These are phyloP conservation scores for Silurus asotus DNA, from an alignment of 2,113 vertebrate genomes.

Conservation along the genomic window DNA sequence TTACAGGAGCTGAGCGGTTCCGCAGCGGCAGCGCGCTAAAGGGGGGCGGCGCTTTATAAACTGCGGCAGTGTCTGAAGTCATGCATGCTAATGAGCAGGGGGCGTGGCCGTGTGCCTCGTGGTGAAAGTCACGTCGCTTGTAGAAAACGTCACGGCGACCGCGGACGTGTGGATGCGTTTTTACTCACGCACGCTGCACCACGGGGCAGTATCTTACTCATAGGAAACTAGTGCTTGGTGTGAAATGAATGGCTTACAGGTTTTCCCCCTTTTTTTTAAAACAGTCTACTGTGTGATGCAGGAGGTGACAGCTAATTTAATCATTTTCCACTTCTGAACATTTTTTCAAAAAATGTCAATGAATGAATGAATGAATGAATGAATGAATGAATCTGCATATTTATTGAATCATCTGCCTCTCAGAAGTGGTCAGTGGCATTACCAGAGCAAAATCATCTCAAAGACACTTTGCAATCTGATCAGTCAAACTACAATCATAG, in stretches of 20 bases:
- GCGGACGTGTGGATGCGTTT: background rate
- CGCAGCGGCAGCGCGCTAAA: background rate
- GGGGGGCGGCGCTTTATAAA: slow-evolving; percentile 15
- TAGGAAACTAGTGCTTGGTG: background rate
- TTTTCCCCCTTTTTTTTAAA: background rate
- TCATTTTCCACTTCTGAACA: background rate
- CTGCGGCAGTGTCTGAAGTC: background rate
- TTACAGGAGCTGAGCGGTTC: background rate
- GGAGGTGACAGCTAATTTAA: background rate
- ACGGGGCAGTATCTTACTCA: background rate
- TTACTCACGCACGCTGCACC: background rate
- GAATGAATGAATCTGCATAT: background rate
- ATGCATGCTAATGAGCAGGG: background rate
- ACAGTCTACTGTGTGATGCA: background rate
- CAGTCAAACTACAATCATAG: background rate
- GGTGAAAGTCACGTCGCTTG: background rate
- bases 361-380: background rate
- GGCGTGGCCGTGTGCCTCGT: background rate
- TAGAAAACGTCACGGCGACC: background rate
- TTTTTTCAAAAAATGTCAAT: background rate
- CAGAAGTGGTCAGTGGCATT: background rate
- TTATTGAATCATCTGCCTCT: background rate
- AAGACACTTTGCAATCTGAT: background rate
- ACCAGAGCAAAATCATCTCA: background rate
- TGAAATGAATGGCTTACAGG: background rate